A percentile compares a stretch with the other conserved stretches of the same genome.
Evolutionary conservation across 2,888 invertebrate species (phyloP).

Genomic region (Cyaniris semiargus): DNA sequence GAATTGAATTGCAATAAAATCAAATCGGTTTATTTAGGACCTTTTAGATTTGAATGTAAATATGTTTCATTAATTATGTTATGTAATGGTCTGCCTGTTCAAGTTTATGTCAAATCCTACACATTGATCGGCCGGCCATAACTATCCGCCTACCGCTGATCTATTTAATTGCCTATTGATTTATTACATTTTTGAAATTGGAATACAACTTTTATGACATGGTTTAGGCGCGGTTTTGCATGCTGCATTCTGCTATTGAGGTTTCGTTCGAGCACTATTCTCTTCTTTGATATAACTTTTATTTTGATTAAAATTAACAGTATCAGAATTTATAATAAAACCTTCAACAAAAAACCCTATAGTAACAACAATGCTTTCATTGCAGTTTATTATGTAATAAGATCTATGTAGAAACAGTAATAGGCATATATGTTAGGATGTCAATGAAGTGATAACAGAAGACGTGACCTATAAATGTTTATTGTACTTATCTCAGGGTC

Average conservation of each 20-base stretch:
- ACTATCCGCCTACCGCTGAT: conserved; percentile 3
- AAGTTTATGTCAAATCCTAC: conserved; percentile 18
- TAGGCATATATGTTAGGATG: conserved; percentile 42
- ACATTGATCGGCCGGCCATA: conserved; percentile 16
- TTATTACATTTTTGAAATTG: conserved; percentile 12
- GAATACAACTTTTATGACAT: background rate
- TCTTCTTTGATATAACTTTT: no score
- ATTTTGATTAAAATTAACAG: no score
- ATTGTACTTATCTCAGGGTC: conserved; percentile 29
- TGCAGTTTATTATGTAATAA: background rate
- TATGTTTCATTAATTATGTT: conserved; percentile 4
- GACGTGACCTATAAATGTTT: conserved; percentile 49
- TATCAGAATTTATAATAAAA: no score
- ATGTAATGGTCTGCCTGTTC: conserved; percentile 12
- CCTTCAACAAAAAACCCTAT: background rate
- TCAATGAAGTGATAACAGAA: conserved; percentile 58
- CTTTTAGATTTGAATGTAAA: background rate
- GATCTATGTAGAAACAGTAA: background rate
- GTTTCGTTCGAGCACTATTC: no score
- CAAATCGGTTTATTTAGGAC: background rate
- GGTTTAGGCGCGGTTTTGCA: background rate
- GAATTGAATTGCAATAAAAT: background rate
- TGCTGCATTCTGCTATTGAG: background rate
- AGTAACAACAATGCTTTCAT: background rate
- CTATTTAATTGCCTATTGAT: conserved; percentile 23